Evolutionary conservation across 2,797 vertebrate species (phyloP).

Genomic region (Lithobates sylvaticus): DNA sequence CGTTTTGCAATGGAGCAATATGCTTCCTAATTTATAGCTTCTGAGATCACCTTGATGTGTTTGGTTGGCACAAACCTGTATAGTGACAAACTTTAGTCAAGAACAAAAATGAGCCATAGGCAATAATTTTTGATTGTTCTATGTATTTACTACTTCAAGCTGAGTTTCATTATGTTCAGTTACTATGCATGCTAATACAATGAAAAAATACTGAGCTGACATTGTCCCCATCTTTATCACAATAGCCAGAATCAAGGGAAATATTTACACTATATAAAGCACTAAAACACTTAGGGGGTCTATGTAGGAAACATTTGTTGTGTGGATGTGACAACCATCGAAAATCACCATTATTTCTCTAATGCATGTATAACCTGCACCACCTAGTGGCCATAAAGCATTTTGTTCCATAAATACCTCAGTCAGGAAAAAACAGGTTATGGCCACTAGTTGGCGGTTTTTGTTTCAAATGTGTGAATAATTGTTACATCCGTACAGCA

Average conservation of each 20-base stretch:
- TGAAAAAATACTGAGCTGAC: slow-evolving; percentile 10
- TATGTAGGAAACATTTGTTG: too few species aligned
- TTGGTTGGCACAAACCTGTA: slow-evolving; percentile 10
- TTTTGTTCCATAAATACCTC: too few species aligned
- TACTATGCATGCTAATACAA: not conserved
- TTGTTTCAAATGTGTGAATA: too few species aligned
- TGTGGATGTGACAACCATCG: too few species aligned
- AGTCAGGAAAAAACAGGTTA: too few species aligned
- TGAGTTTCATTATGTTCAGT: not conserved
- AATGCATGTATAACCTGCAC: too few species aligned
- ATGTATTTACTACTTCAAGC: slow-evolving; percentile 12
- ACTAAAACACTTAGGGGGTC: too few species aligned
- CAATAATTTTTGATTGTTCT: slow-evolving; percentile 43
- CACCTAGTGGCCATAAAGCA: too few species aligned
- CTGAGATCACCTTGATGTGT: slow-evolving; percentile 14
- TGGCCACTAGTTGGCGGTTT: too few species aligned
- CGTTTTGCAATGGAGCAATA: slow-evolving; percentile 34
- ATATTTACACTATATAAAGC: too few species aligned
- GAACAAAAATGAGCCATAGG: slow-evolving; percentile 15
- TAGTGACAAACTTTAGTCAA: slow-evolving; percentile 26
- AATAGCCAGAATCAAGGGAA: not conserved
- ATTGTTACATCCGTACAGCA: too few species aligned
- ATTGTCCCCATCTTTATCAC: not conserved
- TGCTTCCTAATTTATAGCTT: slow-evolving; percentile 27
- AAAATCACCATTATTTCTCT: too few species aligned